Evolutionary conservation across 1,140 invertebrate genomes (phyloP), one percentile per base, ranked within the genome.

Genomic region (Drosophila pectinifera): DNA sequence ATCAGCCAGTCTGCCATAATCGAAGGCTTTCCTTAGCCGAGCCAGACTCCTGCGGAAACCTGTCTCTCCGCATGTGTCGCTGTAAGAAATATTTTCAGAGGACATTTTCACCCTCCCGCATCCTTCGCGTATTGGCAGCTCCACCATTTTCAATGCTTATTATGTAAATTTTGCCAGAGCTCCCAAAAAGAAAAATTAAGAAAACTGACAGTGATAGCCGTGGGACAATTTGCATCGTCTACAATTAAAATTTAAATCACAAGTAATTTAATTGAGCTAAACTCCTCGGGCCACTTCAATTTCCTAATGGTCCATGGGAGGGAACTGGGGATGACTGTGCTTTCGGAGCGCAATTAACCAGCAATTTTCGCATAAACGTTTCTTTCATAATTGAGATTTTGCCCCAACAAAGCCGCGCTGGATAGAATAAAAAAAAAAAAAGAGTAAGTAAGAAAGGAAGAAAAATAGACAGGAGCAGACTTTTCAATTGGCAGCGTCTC

Each of bases 161-260:
- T 88, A 86, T 86, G 83, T 81, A 88, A 88, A 86, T 86, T 88
- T 67, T 64, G 45, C 51, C 58, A 43, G 59, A 22, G 51, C 45
- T 69, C 63, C 59, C 65, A 39, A 28, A 67, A 31, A 68, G 26
- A 48, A 18, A 39, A 67, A 45, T 46, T 43, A 38, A 56, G 80
- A 86, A 86, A 75, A 76, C 62, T 55, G 62, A 76, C 48, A 45
- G 81, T 72, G 79, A 88, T 88, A 76, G 82, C 82, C 82, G 45
- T 36, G 39, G 74, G 82, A 68, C 49, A 45, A 42, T 77, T 78
- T 76, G 61, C 69, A 68, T 73, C 65, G 75, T 88, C 82, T 88
- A 83, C 84, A 86, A 86, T 86, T 86, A 88, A 86, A 86, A 86
- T 86, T 86, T 88, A 86, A 86, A 88, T 86, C 82, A 88, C 85